Evolutionary conservation across 2,888 invertebrate species (phyloP).

Genomic region (Tiphia femorata): DNA sequence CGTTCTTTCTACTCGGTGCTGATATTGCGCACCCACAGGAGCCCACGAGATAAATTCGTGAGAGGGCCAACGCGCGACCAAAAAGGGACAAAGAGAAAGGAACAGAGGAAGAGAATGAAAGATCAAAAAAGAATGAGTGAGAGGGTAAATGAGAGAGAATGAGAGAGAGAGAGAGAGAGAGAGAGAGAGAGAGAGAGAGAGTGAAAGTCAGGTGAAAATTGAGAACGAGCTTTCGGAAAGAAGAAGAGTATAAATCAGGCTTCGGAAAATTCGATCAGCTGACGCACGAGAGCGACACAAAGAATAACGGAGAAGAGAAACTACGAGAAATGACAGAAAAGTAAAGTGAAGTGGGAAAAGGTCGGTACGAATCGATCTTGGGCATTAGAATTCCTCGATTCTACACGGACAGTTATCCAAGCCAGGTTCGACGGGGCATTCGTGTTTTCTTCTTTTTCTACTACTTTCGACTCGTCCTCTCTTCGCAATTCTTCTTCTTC

Average conservation of each 20-base stretch:
- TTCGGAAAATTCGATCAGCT: constrained; percentile 21
- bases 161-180: constrained; percentile 2
- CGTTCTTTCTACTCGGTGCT: constrained; percentile 1
- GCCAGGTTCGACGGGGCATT: constrained; percentile 37
- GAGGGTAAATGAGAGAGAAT: background rate
- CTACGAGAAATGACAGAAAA: constrained; percentile 8
- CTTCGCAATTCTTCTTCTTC: constrained; percentile 17
- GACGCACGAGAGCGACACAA: constrained; percentile 32
- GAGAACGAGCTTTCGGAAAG: constrained; percentile 16
- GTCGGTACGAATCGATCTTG: constrained; percentile 30
- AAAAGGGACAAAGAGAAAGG: constrained; percentile 18
- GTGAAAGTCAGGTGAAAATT: constrained; percentile 5
- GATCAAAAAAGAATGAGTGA: background rate
- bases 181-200: constrained; percentile 4
- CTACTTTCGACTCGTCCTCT: constrained; percentile 3
- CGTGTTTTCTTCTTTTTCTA: constrained; percentile 34
- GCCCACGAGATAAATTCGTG: constrained; percentile 27
- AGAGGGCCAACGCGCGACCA: constrained; percentile 51
- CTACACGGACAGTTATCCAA: constrained; percentile 27
- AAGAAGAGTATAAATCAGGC: constrained; percentile 13
- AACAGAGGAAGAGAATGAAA: constrained; percentile 4
- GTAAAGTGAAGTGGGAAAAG: constrained; percentile 15
- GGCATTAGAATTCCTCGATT: constrained; percentile 43
- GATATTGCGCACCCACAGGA: constrained; percentile 3
- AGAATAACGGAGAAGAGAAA: constrained; percentile 21